Conservation (phyloP, 2,113 vertebrate species). For the Limnothrissa miodon region DNA sequence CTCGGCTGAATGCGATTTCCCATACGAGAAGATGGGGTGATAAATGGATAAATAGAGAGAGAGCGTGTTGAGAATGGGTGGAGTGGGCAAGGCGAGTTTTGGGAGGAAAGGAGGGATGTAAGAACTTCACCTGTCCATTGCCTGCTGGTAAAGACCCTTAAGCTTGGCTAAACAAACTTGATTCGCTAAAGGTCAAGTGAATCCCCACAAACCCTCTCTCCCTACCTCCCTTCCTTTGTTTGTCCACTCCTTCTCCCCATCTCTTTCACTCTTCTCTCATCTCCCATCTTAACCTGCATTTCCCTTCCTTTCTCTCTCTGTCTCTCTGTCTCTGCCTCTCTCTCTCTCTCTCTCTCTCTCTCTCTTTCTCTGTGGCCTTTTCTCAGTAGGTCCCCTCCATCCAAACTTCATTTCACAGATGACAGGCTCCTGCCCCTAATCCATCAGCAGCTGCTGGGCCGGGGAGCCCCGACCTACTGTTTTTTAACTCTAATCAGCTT, state of each 20-base stretch:
- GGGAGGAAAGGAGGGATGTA: conserved; percentile 14
- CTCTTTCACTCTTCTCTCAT: background rate
- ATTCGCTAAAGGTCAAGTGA: conserved; percentile 68
- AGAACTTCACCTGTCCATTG: conserved; percentile 43
- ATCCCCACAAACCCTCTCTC: conserved; percentile 18
- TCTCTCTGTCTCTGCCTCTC: background rate
- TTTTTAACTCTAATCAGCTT: conserved; percentile 75
- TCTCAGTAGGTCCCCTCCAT: conserved; percentile 45
- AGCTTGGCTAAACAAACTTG: conserved; percentile 53
- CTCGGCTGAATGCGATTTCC: conserved; percentile 28
- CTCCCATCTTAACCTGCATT: background rate
- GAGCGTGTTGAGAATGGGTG: conserved; percentile 19
- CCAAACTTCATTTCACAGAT: conserved; percentile 72
- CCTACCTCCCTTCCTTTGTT: background rate
- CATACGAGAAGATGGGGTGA: background rate
- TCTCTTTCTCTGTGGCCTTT: conserved; percentile 54
- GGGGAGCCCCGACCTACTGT: conserved; percentile 62
- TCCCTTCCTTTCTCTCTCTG: background rate
- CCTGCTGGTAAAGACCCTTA: conserved; percentile 61
- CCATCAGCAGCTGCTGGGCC: conserved; percentile 70
- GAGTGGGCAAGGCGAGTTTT: background rate
- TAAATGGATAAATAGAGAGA: background rate
- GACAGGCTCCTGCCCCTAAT: conserved; percentile 68
- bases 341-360: conserved; percentile 29
- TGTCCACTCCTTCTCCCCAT: conserved; percentile 22